Evolutionary conservation across 2,797 vertebrate species (phyloP).

Genomic region (Chelon labrosus): DNA sequence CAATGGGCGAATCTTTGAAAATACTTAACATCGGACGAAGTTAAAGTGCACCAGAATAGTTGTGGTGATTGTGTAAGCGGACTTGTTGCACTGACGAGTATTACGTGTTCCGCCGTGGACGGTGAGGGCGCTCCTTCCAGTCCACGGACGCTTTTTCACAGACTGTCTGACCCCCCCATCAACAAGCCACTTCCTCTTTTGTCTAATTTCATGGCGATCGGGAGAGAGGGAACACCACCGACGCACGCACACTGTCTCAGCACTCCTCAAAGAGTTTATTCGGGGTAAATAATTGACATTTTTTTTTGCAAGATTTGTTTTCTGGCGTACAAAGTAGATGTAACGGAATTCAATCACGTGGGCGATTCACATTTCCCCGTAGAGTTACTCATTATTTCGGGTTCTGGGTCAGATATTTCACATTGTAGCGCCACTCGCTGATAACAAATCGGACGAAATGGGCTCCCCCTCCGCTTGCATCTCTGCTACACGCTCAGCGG

Average conservation of each 20-base stretch:
- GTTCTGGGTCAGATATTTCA: slow-evolving; percentile 72
- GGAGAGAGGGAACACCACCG: slow-evolving; percentile 85
- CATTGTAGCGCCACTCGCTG: slow-evolving; percentile 78
- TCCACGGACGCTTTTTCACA: slow-evolving; percentile 64
- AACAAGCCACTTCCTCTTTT: slow-evolving; percentile 86
- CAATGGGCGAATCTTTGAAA: background rate
- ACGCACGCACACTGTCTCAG: slow-evolving; percentile 81
- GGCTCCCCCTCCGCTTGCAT: slow-evolving; percentile 70
- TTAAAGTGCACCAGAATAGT: slow-evolving; percentile 1
- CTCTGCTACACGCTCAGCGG: slow-evolving; percentile 60
- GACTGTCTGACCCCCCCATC: slow-evolving; percentile 76
- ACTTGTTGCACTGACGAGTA: background rate
- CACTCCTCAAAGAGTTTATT: slow-evolving; percentile 80
- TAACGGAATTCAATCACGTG: slow-evolving; percentile 6
- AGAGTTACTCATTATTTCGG: slow-evolving; percentile 16
- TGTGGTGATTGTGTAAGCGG: background rate
- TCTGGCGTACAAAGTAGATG: slow-evolving; percentile 24
- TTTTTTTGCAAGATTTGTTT: slow-evolving; percentile 44
- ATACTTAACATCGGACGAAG: background rate
- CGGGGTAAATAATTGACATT: slow-evolving; percentile 78
- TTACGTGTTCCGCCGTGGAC: slow-evolving; percentile 72
- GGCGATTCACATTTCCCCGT: slow-evolving; percentile 23
- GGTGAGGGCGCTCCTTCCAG: slow-evolving; percentile 83
- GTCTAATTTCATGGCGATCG: slow-evolving; percentile 88
- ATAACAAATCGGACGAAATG: slow-evolving; percentile 78